Evolutionary conservation across 2,888 invertebrate species (phyloP).

Genomic region (Dascillus cervinus): DNA sequence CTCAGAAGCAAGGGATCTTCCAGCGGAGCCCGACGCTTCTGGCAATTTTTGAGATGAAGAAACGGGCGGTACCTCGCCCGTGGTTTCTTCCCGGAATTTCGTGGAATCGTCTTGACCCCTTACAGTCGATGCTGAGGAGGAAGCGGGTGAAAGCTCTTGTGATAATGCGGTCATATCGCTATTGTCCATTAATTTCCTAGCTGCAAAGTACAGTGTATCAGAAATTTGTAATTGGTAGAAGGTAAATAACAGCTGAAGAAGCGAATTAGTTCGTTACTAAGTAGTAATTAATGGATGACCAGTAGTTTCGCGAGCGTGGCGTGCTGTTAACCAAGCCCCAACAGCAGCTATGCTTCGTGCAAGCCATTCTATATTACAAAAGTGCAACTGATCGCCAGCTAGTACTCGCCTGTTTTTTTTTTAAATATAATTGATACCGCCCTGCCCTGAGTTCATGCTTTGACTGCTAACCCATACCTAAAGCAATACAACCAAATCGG

Average conservation of each 20-base stretch:
- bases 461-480: slow-evolving; percentile 41
- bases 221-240: too few relatives aligned
- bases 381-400: slow-evolving; percentile 22
- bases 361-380: slow-evolving; percentile 24
- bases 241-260: slow-evolving; percentile 4
- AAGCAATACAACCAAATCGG: slow-evolving; percentile 41
- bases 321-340: slow-evolving; percentile 13
- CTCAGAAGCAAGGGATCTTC: slow-evolving; percentile 59
- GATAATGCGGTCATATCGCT: slow-evolving; percentile 17
- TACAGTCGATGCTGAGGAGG: slow-evolving; percentile 12
- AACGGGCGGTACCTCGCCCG: slow-evolving; percentile 12
- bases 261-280: slow-evolving; percentile 4
- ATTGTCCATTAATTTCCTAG: slow-evolving; percentile 21
- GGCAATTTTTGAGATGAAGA: slow-evolving; percentile 13
- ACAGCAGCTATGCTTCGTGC: slow-evolving; percentile 19
- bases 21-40: slow-evolving; percentile 26
- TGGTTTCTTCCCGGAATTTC: too few relatives aligned
- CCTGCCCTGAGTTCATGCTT: slow-evolving; percentile 36
- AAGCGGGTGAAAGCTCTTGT: slow-evolving; percentile 17
- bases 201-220: slow-evolving; percentile 23
- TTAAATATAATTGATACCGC: slow-evolving; percentile 33
- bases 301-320: slow-evolving; percentile 10
- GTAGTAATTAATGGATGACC: slow-evolving; percentile 8
- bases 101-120: slow-evolving; percentile 14
- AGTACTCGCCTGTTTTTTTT: slow-evolving; percentile 34